These are phyloP conservation scores for Actinia equina DNA, from an alignment of 64 coral and sea anemone genomes.

Conservation along the genomic window DNA sequence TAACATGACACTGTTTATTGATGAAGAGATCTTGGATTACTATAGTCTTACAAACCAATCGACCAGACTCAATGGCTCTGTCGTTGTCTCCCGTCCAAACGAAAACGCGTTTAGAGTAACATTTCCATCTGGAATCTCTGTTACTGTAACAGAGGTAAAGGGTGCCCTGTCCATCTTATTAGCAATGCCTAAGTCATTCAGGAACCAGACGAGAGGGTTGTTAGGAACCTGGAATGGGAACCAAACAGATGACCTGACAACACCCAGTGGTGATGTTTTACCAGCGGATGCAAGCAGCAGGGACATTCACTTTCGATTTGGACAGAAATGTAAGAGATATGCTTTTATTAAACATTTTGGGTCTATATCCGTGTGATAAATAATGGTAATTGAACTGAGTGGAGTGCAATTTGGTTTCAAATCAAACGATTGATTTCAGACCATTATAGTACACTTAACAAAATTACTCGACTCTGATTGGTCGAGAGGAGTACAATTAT, in stretches of 20 bases:
- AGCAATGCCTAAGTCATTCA: constrained; percentile 20
- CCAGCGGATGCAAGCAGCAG: constrained; percentile 25
- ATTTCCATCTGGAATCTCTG: constrained; percentile 46
- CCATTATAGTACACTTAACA: no score
- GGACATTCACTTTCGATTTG: constrained; percentile 63
- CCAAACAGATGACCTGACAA: constrained; percentile 27
- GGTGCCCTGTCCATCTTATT: constrained; percentile 34
- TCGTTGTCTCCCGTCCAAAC: constrained; percentile 17
- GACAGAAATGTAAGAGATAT: constrained; percentile 48
- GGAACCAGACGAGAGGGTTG: constrained; percentile 38
- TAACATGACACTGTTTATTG: not conserved
- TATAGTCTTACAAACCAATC: constrained; percentile 5
- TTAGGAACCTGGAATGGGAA: constrained; percentile 52
- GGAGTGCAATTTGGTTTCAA: no score
- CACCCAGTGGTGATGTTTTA: constrained; percentile 29
- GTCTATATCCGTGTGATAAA: no score
- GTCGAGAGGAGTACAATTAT: no score
- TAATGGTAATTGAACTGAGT: no score
- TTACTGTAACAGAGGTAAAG: constrained; percentile 26
- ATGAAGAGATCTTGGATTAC: constrained; percentile 4
- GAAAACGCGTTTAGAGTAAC: constrained; percentile 23
- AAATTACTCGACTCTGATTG: no score
- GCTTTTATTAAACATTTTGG: not conserved
- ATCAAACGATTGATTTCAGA: no score
- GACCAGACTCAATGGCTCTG: constrained; percentile 12